phyloP scores from a whole-genome alignment of 2,888 invertebrate species.

The Lycaena phlaeas region DNA sequence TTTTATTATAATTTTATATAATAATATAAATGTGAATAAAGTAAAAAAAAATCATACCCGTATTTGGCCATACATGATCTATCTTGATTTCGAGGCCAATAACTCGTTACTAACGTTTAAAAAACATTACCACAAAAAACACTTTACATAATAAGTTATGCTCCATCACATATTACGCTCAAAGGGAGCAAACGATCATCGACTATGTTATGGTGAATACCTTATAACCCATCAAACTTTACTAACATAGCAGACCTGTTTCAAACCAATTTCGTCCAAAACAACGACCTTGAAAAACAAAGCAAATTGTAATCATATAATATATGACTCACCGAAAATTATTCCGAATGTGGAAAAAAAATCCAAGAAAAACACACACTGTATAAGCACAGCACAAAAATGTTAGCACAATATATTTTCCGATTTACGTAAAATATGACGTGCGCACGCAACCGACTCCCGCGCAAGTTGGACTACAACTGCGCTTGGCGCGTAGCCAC shows the following conservation, averaged over 20 bases:
- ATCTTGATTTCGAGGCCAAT: too few species aligned
- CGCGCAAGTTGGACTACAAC: slow-evolving; percentile 47
- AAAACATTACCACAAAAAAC: neutral
- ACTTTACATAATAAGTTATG: neutral
- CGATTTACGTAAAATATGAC: slow-evolving; percentile 16
- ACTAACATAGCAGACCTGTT: neutral
- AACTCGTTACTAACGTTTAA: too few species aligned
- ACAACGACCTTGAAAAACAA: slow-evolving; percentile 5
- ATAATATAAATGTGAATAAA: too few species aligned
- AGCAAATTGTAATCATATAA: slow-evolving; percentile 13
- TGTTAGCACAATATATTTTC: slow-evolving; percentile 16
- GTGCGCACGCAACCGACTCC: slow-evolving; percentile 37
- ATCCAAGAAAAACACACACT: slow-evolving; percentile 14
- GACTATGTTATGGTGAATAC: slow-evolving; percentile 7
- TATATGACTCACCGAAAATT: slow-evolving; percentile 42
- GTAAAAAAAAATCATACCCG: too few species aligned
- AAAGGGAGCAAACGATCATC: too few species aligned
- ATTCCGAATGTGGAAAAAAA: slow-evolving; percentile 22
- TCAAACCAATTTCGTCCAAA: slow-evolving; percentile 4
- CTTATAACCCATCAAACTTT: neutral
- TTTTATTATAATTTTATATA: too few species aligned
- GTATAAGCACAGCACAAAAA: slow-evolving; percentile 15
- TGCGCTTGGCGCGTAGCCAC: slow-evolving; percentile 29
- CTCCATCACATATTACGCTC: neutral
- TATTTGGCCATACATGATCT: too few species aligned